phyloP scores from a whole-genome alignment of 1,140 invertebrate genomes.

The Leptinotarsa lineolata region DNA sequence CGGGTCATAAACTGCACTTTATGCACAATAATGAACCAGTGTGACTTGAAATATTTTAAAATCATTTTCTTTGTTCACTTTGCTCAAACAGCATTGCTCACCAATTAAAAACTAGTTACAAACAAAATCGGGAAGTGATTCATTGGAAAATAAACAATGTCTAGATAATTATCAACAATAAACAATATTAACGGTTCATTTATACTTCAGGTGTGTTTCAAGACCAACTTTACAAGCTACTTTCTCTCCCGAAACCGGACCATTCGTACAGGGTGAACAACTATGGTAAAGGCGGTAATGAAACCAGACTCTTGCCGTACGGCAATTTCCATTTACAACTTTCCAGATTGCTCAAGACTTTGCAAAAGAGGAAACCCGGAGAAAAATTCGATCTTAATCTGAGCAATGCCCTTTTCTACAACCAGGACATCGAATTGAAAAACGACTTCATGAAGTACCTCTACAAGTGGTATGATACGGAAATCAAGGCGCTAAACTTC shows the following conservation, averaged over 20 bases:
- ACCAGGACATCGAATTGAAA: conserved; percentile 55
- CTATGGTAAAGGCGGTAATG: conserved; percentile 39
- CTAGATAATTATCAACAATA: not conserved
- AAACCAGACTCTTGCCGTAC: conserved; percentile 30
- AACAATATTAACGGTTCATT: not conserved
- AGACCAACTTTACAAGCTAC: conserved; percentile 63
- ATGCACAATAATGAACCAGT: too few relatives aligned
- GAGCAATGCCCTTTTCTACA: conserved; percentile 62
- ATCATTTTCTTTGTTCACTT: too few relatives aligned
- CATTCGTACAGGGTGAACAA: conserved; percentile 50
- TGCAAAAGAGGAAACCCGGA: conserved; percentile 20
- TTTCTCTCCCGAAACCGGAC: conserved; percentile 57
- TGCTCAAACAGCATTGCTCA: too few relatives aligned
- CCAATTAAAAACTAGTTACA: too few relatives aligned
- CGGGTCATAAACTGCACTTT: too few relatives aligned
- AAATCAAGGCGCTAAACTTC: conserved; percentile 60
- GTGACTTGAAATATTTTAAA: too few relatives aligned
- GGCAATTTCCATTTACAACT: conserved; percentile 39
- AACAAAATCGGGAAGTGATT: too few relatives aligned
- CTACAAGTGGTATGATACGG: conserved; percentile 55
- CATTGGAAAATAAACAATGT: too few relatives aligned
- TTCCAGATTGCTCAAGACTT: conserved; percentile 33
- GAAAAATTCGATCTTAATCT: conserved; percentile 54
- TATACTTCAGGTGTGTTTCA: conserved; percentile 57
- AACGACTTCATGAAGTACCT: conserved; percentile 56